Conservation (phyloP, 2,797 vertebrate genomes). For the Phoxinus dragarum region DNA sequence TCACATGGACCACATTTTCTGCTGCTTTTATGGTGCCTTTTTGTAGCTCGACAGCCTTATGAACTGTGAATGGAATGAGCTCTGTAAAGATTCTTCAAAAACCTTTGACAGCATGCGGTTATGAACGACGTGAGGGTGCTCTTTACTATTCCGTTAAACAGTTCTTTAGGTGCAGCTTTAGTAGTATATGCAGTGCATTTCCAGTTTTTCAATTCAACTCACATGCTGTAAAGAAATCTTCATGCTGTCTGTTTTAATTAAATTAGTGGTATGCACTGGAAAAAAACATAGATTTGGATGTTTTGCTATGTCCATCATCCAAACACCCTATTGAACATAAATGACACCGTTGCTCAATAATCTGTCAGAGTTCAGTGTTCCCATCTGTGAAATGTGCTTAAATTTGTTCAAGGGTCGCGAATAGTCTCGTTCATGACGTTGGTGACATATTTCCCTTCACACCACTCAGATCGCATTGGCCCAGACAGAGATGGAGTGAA, state of each 20-base stretch:
- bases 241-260: background rate
- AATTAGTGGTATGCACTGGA: background rate
- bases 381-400: background rate
- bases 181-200: background rate
- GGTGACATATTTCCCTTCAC: conserved; percentile 2
- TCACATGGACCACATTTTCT: conserved; percentile 3
- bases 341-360: background rate
- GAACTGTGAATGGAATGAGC: background rate
- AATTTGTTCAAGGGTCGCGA: background rate
- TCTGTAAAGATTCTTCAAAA: background rate
- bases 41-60: background rate
- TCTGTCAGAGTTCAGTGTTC: conserved; percentile 28
- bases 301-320: conserved; percentile 11
- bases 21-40: background rate
- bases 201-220: background rate
- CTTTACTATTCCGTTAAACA: background rate
- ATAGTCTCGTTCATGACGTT: background rate
- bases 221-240: conserved; percentile 8
- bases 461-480: background rate
- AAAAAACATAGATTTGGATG: background rate
- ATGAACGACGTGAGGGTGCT: background rate
- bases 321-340: background rate
- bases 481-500: background rate
- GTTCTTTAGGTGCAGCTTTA: conserved; percentile 3
- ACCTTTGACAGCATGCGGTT: background rate